phyloP scores from a whole-genome alignment of 2,113 vertebrate species.

The Nothobranchius kuhntae region DNA sequence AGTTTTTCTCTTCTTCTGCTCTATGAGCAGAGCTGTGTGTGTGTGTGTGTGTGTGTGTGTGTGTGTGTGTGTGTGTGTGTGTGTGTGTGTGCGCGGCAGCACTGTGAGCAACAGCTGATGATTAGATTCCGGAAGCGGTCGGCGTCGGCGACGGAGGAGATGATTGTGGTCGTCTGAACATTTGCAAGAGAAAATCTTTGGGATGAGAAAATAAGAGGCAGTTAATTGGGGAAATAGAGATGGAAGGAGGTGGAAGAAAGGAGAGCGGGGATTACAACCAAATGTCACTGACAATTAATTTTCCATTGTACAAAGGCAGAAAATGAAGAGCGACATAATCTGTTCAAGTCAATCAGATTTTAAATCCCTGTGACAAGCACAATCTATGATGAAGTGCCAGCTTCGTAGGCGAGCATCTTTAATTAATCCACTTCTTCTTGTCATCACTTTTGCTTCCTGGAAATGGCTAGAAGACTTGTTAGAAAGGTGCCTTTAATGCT shows the following conservation, averaged over 20 bases:
- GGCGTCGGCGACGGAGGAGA: conserved; percentile 51
- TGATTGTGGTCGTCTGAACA: conserved; percentile 20
- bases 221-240: conserved; percentile 63
- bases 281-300: conserved; percentile 74
- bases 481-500: conserved; percentile 49
- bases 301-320: conserved; percentile 58
- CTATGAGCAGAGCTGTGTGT: no score
- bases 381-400: conserved; percentile 65
- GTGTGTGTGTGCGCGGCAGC: conserved; percentile 21
- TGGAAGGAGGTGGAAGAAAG: conserved; percentile 4
- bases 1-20: no score
- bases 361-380: conserved; percentile 67
- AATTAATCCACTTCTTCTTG: conserved; percentile 72
- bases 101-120: conserved; percentile 53
- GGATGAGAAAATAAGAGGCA: conserved; percentile 32
- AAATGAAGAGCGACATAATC: conserved; percentile 67
- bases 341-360: conserved; percentile 71
- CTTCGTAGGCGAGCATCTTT: conserved; percentile 42
- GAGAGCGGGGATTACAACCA: conserved; percentile 51
- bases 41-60: no score
- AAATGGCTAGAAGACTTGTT: conserved; percentile 33
- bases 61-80: no score
- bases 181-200: conserved; percentile 34
- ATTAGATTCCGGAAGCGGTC: conserved; percentile 56
- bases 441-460: conserved; percentile 68